Base-by-base conservation (phyloP, 1,140 invertebrate species). In the Linepithema humile region DNA sequence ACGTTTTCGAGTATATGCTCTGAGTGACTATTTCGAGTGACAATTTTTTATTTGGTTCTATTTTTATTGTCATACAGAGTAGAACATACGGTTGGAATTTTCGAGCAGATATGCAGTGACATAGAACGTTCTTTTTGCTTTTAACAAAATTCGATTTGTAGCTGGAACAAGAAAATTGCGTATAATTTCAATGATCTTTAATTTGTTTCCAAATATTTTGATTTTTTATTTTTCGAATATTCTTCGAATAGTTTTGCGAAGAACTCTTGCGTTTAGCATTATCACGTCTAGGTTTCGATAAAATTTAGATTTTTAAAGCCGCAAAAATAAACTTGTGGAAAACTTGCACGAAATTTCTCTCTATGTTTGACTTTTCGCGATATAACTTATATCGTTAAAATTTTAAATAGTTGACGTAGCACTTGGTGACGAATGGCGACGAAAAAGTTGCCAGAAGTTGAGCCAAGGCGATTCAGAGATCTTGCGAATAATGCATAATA, bases 231-330 rank as follows among this genome's bases (percentile, higher is more conserved):
- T 35, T 17, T 20, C 15, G 32, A 78, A 32, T 65, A 62, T 65
- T 55, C 80, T 72, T 86, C 5, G n/a, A 55, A 64, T 53, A 23
- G 0, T 67, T n/a, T 64, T 57, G 65, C 20, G n/a, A 20, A 53
- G 10, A 53, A 69, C 20, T 3, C 62, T 69, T 59, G 60, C 65
- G 59, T 35, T 43, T 73, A 85, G 23, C 29, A 60, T 48, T 29
- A 43, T 20, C 26, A 20, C 35, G 20, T 48, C 17, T 32, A 7
- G 5, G 35, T 40, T 73, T 67, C 43, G 53, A 7, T 40, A 55
- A 43, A 85, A 32, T 65, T 12, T 35, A 77, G 67, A 70, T 77
- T 84, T 55, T 50, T 10, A 70, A 78, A 84, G 64, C 20, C 17
- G 35, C n/a, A 26, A 77, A 59, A 29, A 57, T 60, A 60, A 75